Percentiles rank a stretch among this genome's conserved stretches.
Evolutionary conservation across 2,888 invertebrate species (phyloP).

Genomic region (Drosophila colorata): DNA sequence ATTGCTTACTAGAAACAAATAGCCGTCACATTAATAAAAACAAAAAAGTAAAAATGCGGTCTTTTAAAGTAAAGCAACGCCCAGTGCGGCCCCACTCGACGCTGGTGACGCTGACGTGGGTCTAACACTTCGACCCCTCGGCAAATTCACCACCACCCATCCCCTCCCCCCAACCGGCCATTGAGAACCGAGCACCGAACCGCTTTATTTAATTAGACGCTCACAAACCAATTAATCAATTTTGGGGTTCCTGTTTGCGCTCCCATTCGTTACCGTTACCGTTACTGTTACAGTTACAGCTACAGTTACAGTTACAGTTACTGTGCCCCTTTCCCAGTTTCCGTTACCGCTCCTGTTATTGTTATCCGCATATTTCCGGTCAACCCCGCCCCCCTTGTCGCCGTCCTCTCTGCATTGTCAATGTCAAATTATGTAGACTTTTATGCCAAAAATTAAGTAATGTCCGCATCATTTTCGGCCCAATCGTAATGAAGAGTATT

Average conservation of each 20-base stretch:
- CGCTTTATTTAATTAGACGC: conserved; percentile 83
- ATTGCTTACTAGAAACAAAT: conserved; percentile 79
- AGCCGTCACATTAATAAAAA: conserved; percentile 78
- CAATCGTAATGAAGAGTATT: conserved; percentile 64
- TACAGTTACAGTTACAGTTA: background rate
- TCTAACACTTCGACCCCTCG: conserved; percentile 47
- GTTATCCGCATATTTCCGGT: conserved; percentile 26
- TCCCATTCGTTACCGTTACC: conserved; percentile 17
- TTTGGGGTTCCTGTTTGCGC: conserved; percentile 50
- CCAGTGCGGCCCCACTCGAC: conserved; percentile 22
- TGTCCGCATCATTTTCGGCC: conserved; percentile 33
- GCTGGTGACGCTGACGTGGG: conserved; percentile 59
- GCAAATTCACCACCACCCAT: conserved; percentile 2
- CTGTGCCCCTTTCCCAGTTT: background rate
- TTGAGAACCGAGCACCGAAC: conserved; percentile 49
- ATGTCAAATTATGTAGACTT: conserved; percentile 83
- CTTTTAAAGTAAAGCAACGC: conserved; percentile 53
- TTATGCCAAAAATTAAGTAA: conserved; percentile 78
- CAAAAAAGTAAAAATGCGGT: conserved; percentile 65
- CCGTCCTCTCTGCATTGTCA: conserved; percentile 70
- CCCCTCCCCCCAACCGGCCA: background rate
- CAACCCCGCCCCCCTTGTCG: conserved; percentile 26
- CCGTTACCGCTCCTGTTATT: conserved; percentile 12
- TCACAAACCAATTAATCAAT: conserved; percentile 84
- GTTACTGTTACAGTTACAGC: conserved; percentile 8